Evolutionary conservation across 2,888 invertebrate genomes (phyloP).

Genomic region (Drosophila neonasuta): DNA sequence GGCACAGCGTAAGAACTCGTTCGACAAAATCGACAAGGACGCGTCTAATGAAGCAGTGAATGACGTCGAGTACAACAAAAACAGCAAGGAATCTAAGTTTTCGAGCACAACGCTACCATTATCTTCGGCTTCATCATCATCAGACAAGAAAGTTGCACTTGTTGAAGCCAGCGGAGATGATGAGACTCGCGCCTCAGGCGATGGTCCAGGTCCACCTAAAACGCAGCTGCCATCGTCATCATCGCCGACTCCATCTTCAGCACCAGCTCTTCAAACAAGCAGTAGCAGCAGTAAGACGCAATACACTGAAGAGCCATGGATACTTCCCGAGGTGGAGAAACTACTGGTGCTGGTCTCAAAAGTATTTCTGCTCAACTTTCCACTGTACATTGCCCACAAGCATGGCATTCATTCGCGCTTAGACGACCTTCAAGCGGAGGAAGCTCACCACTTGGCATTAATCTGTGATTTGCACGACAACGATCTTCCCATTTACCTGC

Average conservation of each 20-base stretch:
- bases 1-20: constrained; percentile 43
- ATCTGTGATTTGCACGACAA: constrained; percentile 96
- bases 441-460: constrained; percentile 84
- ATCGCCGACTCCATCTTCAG: constrained; percentile 28
- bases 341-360: constrained; percentile 94
- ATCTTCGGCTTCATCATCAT: constrained; percentile 8
- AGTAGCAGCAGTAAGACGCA: constrained; percentile 52
- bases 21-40: constrained; percentile 28
- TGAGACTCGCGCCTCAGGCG: constrained; percentile 58
- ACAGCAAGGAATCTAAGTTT: constrained; percentile 39
- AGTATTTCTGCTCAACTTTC: constrained; percentile 94
- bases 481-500: constrained; percentile 94
- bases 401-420: constrained; percentile 90
- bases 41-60: constrained; percentile 22
- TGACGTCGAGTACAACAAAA: constrained; percentile 49
- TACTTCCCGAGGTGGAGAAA: constrained; percentile 92
- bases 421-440: constrained; percentile 92
- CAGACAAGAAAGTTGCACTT: constrained; percentile 40
- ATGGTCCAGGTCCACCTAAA: constrained; percentile 58
- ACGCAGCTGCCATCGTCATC: constrained; percentile 41
- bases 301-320: constrained; percentile 85
- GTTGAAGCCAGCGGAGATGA: constrained; percentile 37
- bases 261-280: constrained; percentile 7
- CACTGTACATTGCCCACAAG: constrained; percentile 93
- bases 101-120: constrained; percentile 19